A percentile compares a stretch with the other conserved stretches of the same genome.
Conservation (phyloP, 2,888 invertebrate genomes). For the Eugnorisma glareosa region DNA sequence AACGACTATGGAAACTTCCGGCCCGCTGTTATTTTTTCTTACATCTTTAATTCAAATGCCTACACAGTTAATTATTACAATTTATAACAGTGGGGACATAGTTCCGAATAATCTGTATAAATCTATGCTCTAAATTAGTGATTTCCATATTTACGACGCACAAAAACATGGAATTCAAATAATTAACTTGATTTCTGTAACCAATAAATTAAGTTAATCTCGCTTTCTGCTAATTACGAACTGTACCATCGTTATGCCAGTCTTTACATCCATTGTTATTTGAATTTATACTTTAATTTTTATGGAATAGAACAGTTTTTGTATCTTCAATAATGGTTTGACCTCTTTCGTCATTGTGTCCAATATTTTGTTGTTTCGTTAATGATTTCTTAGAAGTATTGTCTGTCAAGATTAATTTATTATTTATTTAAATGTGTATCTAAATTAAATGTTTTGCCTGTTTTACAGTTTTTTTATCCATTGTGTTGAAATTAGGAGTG, state of each 20-base stretch:
- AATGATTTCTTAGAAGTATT: slow-evolving; percentile 34
- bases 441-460: not conserved
- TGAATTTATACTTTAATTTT: slow-evolving; percentile 21
- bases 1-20: not conserved
- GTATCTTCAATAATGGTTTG: not conserved
- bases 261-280: slow-evolving; percentile 6
- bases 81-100: slow-evolving; percentile 50
- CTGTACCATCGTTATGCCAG: slow-evolving; percentile 27
- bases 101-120: slow-evolving; percentile 52
- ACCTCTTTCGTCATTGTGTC: slow-evolving; percentile 27
- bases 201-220: slow-evolving; percentile 56
- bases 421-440: slow-evolving; percentile 13
- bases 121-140: slow-evolving; percentile 46
- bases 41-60: slow-evolving; percentile 36
- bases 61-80: slow-evolving; percentile 42
- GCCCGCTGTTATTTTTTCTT: slow-evolving; percentile 16
- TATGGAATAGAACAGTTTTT: slow-evolving; percentile 20
- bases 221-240: slow-evolving; percentile 61
- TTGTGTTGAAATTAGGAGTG: not conserved
- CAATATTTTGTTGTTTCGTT: slow-evolving; percentile 28
- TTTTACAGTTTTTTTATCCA: not conserved
- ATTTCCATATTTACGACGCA: slow-evolving; percentile 63
- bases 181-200: slow-evolving; percentile 62
- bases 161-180: slow-evolving; percentile 52
- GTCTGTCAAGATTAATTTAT: slow-evolving; percentile 3